Conservation (phyloP, 2,113 vertebrate genomes). For the Sander vitreus region DNA sequence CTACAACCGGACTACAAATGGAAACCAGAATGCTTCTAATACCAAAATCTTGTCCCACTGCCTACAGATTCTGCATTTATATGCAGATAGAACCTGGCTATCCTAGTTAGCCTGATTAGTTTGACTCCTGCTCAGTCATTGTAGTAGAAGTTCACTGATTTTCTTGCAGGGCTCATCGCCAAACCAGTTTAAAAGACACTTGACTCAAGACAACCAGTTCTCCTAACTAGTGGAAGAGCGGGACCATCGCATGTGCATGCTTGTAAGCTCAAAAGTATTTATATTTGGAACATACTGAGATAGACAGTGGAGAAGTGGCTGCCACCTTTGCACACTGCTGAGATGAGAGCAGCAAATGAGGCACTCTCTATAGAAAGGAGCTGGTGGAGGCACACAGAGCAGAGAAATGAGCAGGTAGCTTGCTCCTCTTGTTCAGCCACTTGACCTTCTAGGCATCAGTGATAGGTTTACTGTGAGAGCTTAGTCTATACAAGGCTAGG, state of each 20-base stretch:
- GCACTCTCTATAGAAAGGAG: neutral
- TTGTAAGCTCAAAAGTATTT: neutral
- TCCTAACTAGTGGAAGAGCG: neutral
- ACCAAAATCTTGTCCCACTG: too few relatives aligned
- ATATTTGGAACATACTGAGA: neutral
- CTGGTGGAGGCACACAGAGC: neutral
- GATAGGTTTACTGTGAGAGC: slow-evolving; percentile 23
- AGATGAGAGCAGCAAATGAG: slow-evolving; percentile 10
- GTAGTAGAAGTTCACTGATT: neutral
- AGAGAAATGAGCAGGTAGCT: slow-evolving; percentile 16
- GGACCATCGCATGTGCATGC: neutral
- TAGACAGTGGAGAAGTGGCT: neutral
- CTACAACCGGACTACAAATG: too few relatives aligned
- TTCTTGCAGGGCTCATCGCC: neutral
- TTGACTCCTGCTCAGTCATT: neutral
- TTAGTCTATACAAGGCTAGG: neutral
- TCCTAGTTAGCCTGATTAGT: neutral
- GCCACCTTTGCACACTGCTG: neutral
- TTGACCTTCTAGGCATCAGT: slow-evolving; percentile 21
- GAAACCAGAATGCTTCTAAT: too few relatives aligned
- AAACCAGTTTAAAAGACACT: neutral
- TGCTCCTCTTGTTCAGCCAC: slow-evolving; percentile 30
- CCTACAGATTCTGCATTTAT: too few relatives aligned
- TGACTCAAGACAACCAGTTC: neutral
- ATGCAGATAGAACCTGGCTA: neutral